phyloP scores from a whole-genome alignment of 1,140 invertebrate species.

The Trigoniulus corallinus region DNA sequence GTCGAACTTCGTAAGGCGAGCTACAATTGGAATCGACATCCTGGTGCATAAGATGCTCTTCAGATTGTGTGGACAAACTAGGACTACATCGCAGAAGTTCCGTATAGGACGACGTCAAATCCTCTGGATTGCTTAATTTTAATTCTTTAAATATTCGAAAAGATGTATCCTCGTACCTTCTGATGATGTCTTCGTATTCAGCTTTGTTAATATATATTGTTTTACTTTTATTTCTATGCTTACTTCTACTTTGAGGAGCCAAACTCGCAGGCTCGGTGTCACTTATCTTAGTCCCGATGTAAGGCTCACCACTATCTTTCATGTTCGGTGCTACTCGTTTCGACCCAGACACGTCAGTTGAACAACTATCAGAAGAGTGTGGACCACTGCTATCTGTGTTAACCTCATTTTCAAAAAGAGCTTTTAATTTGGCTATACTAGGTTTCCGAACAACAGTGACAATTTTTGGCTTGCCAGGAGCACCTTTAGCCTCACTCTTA shows the following conservation, averaged over 20 bases:
- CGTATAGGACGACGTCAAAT: background rate
- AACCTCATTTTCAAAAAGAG: slow-evolving; percentile 21
- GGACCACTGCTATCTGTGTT: background rate
- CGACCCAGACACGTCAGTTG: too few species aligned
- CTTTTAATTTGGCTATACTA: slow-evolving; percentile 30
- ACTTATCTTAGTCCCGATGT: background rate
- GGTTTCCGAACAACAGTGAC: slow-evolving; percentile 23
- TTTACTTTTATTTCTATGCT: background rate
- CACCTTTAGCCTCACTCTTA: slow-evolving; percentile 12
- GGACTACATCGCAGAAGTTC: background rate
- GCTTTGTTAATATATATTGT: background rate
- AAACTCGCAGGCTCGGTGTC: background rate
- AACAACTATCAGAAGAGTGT: too few species aligned
- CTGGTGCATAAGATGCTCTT: too few species aligned
- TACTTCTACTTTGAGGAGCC: background rate
- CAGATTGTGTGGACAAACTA: background rate
- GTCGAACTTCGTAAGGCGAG: too few species aligned
- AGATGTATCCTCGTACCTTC: background rate
- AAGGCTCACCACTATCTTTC: too few species aligned
- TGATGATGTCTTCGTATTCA: background rate
- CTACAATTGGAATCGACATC: too few species aligned
- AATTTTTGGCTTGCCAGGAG: slow-evolving; percentile 10
- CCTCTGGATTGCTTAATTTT: background rate
- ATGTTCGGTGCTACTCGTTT: too few species aligned
- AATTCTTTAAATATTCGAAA: background rate